phyloP scores from a whole-genome alignment of 1,140 invertebrate species.

The Diorhabda sublineata region DNA sequence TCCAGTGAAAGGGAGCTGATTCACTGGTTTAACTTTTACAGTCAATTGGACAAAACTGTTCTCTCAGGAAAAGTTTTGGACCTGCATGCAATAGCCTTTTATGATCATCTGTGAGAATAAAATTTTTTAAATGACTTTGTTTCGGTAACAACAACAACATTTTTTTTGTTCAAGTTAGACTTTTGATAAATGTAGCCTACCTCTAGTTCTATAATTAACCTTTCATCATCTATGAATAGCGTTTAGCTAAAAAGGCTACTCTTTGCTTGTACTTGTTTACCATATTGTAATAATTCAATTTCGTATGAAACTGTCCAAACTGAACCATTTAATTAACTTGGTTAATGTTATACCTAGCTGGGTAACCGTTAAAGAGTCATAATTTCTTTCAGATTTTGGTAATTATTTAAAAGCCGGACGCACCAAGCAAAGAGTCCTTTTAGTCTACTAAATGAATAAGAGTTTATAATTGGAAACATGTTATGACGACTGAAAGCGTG shows the following conservation, averaged over 20 bases:
- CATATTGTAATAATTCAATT: slow-evolving; percentile 11
- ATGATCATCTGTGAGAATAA: slow-evolving; percentile 29
- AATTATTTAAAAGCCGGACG: slow-evolving; percentile 21
- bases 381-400: not conserved
- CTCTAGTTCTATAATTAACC: slow-evolving; percentile 44
- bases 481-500: slow-evolving; percentile 10
- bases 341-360: slow-evolving; percentile 14
- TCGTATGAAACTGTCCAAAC: slow-evolving; percentile 18
- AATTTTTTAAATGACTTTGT: too few relatives aligned
- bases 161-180: slow-evolving; percentile 24
- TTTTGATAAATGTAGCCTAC: slow-evolving; percentile 29
- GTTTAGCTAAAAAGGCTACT: slow-evolving; percentile 32
- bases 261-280: slow-evolving; percentile 5
- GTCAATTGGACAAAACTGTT: slow-evolving; percentile 35
- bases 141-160: too few relatives aligned
- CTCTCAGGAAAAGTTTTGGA: slow-evolving; percentile 28
- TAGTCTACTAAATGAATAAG: slow-evolving; percentile 16
- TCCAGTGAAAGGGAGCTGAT: slow-evolving; percentile 16
- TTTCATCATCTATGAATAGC: slow-evolving; percentile 43
- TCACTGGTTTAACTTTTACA: slow-evolving; percentile 10
- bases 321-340: slow-evolving; percentile 17
- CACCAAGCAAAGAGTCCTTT: slow-evolving; percentile 17
- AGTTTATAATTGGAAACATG: slow-evolving; percentile 6
- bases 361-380: slow-evolving; percentile 8
- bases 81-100: slow-evolving; percentile 34